Base-by-base conservation (phyloP, 1,140 invertebrate species). In the Dendrolimus kikuchii region DNA sequence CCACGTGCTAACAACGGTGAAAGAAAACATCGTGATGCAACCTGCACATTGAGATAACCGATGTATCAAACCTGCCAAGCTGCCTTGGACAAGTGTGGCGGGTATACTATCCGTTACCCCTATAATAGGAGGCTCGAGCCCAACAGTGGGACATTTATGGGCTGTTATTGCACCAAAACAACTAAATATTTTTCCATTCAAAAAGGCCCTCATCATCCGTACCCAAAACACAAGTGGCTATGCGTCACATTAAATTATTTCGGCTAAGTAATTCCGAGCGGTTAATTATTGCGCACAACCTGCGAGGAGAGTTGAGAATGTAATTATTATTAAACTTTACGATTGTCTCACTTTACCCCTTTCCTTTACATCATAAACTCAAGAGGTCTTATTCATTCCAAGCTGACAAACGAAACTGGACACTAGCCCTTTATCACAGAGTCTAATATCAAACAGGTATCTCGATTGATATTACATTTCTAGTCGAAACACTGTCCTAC, bases 281-380 rank as follows among this genome's bases (percentile, higher is more conserved):
- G 83, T 86, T 86, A 86, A 86, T 86, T 86, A 85, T 86, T 83
- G 78, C 74, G 79, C 71, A 81, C 76, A 79, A 77, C 71, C 76
- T 75, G 77, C 70, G 77, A 82, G 74, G 76, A 77, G 81, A 83
- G 81, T 81, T 83, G 83, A 84, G 83, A 83, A 84, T 86, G 81
- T 86, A 86, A 86, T 86, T 86, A 86, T 86, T 86, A 86, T 86
- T 86, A 86, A 86, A 86, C 77, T 86, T 86, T 86, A 86, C 81
- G 83, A 86, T 86, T 86, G 83, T 86, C 80, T 86, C 81, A 83
- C 79, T 81, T 83, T 83, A 86, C 81, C 83, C 83, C 81, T 80
- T 84, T 74, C 64, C 72, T 68, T 67, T 46, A 57, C 47, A 46
- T 37, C 44, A 38, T 36, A 42, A 54, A 54, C 41, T 47, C 53